phyloP scores from a whole-genome alignment of 2,888 invertebrate genomes.

The Himalopsyche anomala region DNA sequence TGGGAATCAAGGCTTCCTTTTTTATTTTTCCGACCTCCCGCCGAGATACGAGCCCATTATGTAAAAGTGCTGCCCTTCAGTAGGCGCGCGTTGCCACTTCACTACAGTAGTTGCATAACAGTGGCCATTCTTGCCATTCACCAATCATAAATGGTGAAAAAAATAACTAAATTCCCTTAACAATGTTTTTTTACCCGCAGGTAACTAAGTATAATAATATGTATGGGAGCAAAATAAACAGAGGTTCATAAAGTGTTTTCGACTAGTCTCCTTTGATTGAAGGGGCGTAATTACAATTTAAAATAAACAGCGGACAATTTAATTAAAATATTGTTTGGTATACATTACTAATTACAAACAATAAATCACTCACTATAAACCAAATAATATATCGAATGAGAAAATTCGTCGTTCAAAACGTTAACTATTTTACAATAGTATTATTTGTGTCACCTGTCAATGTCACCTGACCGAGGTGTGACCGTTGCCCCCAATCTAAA shows the following conservation, averaged over 20 bases:
- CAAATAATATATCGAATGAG: no score
- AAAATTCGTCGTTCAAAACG: no score
- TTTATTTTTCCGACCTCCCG: slow-evolving; percentile 19
- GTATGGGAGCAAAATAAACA: neutral
- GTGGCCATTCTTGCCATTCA: slow-evolving; percentile 29
- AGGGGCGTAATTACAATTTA: no score
- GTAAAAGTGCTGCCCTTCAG: slow-evolving; percentile 2
- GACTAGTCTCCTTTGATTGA: neutral
- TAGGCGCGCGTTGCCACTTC: slow-evolving; percentile 43
- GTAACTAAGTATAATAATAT: neutral
- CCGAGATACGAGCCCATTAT: slow-evolving; percentile 26
- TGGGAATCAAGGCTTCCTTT: neutral
- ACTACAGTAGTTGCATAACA: slow-evolving; percentile 8
- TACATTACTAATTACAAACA: no score
- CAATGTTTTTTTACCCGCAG: slow-evolving; percentile 40
- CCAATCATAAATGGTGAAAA: slow-evolving; percentile 16
- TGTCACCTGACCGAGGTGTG: no score
- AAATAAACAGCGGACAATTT: no score
- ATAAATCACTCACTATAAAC: no score
- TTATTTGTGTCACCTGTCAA: no score
- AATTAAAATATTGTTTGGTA: no score
- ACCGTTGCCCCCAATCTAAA: no score
- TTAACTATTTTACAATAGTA: no score
- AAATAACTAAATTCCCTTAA: slow-evolving; percentile 13
- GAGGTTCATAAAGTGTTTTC: neutral